These are phyloP conservation scores for Myrmophylax atrothorax DNA, from an alignment of 2,113 vertebrate species.

Conservation along the genomic window DNA sequence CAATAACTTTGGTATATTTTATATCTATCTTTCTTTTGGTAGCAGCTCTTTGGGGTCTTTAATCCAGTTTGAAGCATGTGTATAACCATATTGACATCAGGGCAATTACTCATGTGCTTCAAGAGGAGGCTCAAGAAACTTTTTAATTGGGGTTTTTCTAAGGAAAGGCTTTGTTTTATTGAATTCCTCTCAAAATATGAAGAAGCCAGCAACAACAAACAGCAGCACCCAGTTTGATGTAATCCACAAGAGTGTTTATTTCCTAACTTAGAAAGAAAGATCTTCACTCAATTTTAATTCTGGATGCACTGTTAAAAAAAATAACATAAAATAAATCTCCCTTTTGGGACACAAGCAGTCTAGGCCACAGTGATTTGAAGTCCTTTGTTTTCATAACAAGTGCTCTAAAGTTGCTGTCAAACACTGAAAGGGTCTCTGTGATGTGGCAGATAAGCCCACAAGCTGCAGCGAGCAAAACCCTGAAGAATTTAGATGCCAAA, in stretches of 20 bases:
- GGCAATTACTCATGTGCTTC: conserved; percentile 7
- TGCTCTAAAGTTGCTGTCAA: not conserved
- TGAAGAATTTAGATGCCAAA: not conserved
- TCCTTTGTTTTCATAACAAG: conserved; percentile 11
- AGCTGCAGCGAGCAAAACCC: not conserved
- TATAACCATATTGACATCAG: not conserved
- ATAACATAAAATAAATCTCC: not conserved
- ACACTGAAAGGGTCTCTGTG: not conserved
- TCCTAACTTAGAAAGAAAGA: not conserved
- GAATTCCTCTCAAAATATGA: not conserved
- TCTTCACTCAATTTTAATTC: conserved; percentile 7
- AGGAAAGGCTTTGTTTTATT: not conserved
- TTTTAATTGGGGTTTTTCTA: conserved; percentile 14
- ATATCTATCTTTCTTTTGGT: not conserved
- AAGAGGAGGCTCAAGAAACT: conserved; percentile 7
- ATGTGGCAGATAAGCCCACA: conserved; percentile 29
- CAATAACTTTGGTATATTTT: not conserved
- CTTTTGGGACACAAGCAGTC: not conserved
- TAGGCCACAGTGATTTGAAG: not conserved
- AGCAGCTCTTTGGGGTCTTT: not conserved
- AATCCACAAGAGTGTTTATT: not conserved
- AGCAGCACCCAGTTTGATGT: not conserved
- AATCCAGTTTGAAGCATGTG: not conserved
- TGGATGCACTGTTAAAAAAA: not conserved
- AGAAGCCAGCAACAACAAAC: not conserved